phyloP scores from a whole-genome alignment of 2,797 vertebrate species.

The Sardinella longiceps region DNA sequence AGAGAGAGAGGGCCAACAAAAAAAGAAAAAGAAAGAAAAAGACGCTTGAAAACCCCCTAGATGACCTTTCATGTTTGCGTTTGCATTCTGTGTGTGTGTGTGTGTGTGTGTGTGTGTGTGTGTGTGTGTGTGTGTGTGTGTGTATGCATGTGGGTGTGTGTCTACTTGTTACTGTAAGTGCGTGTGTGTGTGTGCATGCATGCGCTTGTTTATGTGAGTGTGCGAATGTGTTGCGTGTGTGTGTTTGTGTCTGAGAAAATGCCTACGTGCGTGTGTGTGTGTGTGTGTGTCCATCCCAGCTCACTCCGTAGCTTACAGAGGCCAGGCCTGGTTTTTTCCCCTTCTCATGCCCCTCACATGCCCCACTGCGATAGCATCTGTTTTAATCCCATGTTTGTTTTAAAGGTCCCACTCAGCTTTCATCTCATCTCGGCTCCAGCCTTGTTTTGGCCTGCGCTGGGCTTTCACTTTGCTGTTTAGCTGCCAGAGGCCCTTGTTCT shows the following conservation, averaged over 20 bases:
- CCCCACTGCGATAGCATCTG: not conserved
- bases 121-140: not conserved
- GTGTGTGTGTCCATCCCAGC: not conserved
- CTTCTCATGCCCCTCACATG: not conserved
- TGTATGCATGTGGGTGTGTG: not conserved
- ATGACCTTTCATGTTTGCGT: not conserved
- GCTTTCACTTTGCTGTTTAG: not conserved
- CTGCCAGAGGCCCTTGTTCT: not conserved
- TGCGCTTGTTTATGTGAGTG: not conserved
- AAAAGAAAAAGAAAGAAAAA: too few species aligned
- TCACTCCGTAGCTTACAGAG: not conserved
- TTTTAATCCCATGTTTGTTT: constrained; percentile 12
- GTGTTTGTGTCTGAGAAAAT: too few species aligned
- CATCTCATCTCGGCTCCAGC: not conserved
- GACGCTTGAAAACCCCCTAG: not conserved
- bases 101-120: not conserved
- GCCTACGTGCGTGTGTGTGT: not conserved
- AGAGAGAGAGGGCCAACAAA: not conserved
- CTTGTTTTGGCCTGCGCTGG: not conserved
- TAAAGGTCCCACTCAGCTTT: not conserved
- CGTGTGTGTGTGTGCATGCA: not conserved
- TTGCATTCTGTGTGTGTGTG: not conserved
- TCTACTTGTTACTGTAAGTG: not conserved
- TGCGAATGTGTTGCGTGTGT: not conserved
- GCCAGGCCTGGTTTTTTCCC: not conserved